A percentile compares a stretch with the other conserved stretches of the same genome.
Conservation (phyloP, 1,140 invertebrate species). For the Monomorium pharaonis region DNA sequence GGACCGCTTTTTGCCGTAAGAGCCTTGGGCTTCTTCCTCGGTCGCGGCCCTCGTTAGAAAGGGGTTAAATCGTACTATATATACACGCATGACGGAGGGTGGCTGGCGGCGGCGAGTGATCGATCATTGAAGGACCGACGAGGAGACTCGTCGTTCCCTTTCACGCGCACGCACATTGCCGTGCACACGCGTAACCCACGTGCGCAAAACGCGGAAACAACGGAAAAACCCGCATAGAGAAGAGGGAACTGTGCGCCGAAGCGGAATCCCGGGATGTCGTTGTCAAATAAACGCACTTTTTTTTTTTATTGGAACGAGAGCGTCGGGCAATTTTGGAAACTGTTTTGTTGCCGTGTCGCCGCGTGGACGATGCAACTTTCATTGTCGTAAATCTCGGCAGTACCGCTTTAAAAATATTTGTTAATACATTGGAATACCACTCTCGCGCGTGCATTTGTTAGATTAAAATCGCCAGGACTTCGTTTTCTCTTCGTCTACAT, state of each 20-base stretch:
- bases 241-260: neutral
- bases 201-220: constrained; percentile 30
- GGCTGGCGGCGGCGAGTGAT: neutral
- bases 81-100: constrained; percentile 9
- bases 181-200: neutral
- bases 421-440: neutral
- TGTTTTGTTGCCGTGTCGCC: neutral
- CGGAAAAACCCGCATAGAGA: neutral
- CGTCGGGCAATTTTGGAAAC: neutral
- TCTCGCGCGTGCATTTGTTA: neutral
- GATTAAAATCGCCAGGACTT: neutral
- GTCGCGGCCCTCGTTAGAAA: constrained; percentile 42
- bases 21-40: constrained; percentile 40
- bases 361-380: neutral
- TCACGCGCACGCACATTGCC: constrained; percentile 10
- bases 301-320: neutral
- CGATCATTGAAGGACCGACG: constrained; percentile 43
- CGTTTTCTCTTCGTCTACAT: neutral
- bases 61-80: constrained; percentile 59
- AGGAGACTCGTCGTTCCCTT: constrained; percentile 42
- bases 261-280: neutral
- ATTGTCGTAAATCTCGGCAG: neutral
- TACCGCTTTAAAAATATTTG: neutral
- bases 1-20: constrained; percentile 39
- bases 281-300: neutral